phyloP scores from a whole-genome alignment of 2,888 invertebrate species.

The Melanostoma mellinum region DNA sequence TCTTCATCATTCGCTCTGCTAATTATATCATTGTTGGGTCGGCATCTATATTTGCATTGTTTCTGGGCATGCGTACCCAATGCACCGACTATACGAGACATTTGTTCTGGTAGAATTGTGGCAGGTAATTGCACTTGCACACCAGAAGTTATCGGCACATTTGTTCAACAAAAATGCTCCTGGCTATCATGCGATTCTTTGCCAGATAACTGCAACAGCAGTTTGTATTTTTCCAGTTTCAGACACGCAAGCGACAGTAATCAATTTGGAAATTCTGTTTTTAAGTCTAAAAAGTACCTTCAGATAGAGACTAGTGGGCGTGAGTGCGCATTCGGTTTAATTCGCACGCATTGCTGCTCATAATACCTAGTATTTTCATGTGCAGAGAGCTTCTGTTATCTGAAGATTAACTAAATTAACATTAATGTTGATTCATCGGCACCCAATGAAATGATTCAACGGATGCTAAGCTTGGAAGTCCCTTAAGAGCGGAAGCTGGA shows the following conservation, averaged over 20 bases:
- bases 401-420: too few species aligned
- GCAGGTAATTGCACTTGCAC: slow-evolving; percentile 34
- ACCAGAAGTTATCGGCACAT: slow-evolving; percentile 64
- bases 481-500: too few species aligned
- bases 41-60: slow-evolving; percentile 40
- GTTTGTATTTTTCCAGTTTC: slow-evolving; percentile 24
- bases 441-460: too few species aligned
- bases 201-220: slow-evolving; percentile 46
- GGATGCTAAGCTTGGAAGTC: too few species aligned
- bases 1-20: slow-evolving; percentile 29
- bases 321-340: slow-evolving; percentile 14
- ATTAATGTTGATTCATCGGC: too few species aligned
- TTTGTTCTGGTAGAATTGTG: slow-evolving; percentile 34
- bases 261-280: slow-evolving; percentile 46
- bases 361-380: too few species aligned
- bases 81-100: slow-evolving; percentile 28
- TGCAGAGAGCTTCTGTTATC: too few species aligned
- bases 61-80: slow-evolving; percentile 48
- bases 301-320: slow-evolving; percentile 44
- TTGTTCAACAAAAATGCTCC: slow-evolving; percentile 48
- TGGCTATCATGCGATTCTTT: slow-evolving; percentile 63
- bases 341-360: slow-evolving; percentile 30
- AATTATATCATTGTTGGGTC: slow-evolving; percentile 46
- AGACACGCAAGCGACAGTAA: slow-evolving; percentile 62
- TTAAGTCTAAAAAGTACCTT: neutral